Conservation (phyloP, 1,140 invertebrate species). For the Drosophila carrolli region DNA sequence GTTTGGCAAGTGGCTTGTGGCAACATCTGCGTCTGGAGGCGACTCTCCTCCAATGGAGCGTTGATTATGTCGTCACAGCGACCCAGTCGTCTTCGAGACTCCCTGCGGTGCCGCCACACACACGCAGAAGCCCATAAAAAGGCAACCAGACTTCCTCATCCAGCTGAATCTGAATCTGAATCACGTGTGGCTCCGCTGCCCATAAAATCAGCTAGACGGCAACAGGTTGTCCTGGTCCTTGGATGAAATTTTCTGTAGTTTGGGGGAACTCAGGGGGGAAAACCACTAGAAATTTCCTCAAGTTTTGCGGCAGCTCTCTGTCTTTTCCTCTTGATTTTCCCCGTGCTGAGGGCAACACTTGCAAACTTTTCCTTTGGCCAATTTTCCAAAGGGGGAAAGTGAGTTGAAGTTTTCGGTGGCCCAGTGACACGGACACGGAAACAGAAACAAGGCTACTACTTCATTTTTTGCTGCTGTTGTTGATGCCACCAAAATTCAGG, state of each 20-base stretch:
- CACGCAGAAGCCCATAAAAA: slow-evolving; percentile 33
- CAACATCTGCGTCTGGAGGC: slow-evolving; percentile 36
- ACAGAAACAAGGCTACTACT: slow-evolving; percentile 25
- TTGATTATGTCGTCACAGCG: slow-evolving; percentile 74
- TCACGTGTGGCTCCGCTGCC: slow-evolving; percentile 36
- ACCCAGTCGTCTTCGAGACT: slow-evolving; percentile 15
- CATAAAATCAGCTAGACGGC: slow-evolving; percentile 35
- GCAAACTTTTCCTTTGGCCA: slow-evolving; percentile 57
- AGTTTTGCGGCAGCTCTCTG: slow-evolving; percentile 32
- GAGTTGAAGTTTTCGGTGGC: slow-evolving; percentile 55
- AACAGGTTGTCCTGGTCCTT: slow-evolving; percentile 28
- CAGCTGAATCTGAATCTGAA: slow-evolving; percentile 15
- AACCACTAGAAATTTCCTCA: slow-evolving; percentile 27
- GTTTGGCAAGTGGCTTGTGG: slow-evolving; percentile 41
- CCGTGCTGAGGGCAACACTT: slow-evolving; percentile 48
- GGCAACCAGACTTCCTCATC: slow-evolving; percentile 30
- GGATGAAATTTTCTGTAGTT: not conserved
- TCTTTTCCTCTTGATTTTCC: slow-evolving; percentile 6
- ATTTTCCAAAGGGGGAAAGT: slow-evolving; percentile 32
- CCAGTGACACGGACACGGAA: slow-evolving; percentile 63
- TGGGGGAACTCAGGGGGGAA: not conserved
- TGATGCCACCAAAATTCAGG: slow-evolving; percentile 52
- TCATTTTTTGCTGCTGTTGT: slow-evolving; percentile 14
- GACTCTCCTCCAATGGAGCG: slow-evolving; percentile 63
- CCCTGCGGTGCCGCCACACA: slow-evolving; percentile 22